Evolutionary conservation across 2,888 invertebrate species (phyloP), one percentile per base, ranked within the genome.

Genomic region (Teinopalpus imperialis): DNA sequence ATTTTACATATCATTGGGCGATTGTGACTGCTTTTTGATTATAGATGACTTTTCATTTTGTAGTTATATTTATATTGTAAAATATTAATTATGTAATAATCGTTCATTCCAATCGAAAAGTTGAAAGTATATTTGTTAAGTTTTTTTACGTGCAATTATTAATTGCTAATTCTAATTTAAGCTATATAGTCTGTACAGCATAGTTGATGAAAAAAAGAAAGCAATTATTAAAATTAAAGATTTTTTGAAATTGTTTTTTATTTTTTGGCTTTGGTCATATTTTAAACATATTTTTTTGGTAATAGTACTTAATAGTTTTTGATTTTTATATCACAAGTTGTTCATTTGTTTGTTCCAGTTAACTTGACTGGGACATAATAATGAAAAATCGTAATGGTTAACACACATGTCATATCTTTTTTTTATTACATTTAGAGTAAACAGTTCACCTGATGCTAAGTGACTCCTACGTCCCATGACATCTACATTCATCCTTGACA

Each of bases 111-210:
- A 88, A 81, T 82, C 77, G 82, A 88, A 86, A 85, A 78, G 86
- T 85, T 88, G 82, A 87, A 79, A 76, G 69, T 86, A 87, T 88
- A 86, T 83, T 88, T 87, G 86, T 88, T 88, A 88, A 88, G 88
- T 88, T 88, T 88, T 79, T 88, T 88, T 88, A 88, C 88, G 88
- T 88, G 88, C 88, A 88, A 88, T 88, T 88, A 87, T 88, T 88
- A 86, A 88, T 87, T 87, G 88, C 88, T 88, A 88, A 86, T 83
- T 82, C 69, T 83, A 87, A 83, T 87, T 79, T 88, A 88, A 88
- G 88, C 86, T 71, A 83, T 74, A 81, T 88, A 88, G 88, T 85
- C 82, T 88, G 86, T 88, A 88, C 83, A 87, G 88, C 88, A 81
- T 86, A 87, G 86, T 82, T 81, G 86, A 83, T 65, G 80, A 85